These are phyloP conservation scores for Gambusia holbrooki DNA, from an alignment of 2,113 vertebrate genomes.

Conservation along the genomic window DNA sequence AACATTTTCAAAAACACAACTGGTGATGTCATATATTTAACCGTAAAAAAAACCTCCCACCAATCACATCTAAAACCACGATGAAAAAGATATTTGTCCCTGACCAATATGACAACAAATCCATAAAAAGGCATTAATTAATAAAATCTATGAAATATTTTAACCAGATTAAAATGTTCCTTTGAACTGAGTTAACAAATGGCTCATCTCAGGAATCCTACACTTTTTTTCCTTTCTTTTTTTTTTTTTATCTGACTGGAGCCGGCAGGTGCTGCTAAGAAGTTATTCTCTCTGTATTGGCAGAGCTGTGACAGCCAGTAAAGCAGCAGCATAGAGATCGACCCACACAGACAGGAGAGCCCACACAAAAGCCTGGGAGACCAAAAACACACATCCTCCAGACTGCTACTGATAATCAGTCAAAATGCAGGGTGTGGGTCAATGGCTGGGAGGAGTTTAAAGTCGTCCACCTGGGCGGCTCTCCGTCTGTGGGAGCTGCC, in stretches of 20 bases:
- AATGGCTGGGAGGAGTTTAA: slow-evolving; percentile 55
- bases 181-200: neutral
- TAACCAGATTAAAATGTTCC: neutral
- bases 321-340: slow-evolving; percentile 55
- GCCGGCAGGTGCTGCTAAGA: neutral
- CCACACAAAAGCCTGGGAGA: slow-evolving; percentile 61
- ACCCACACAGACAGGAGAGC: slow-evolving; percentile 36
- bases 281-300: slow-evolving; percentile 48
- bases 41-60: too few relatives aligned
- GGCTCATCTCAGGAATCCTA: neutral
- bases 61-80: too few relatives aligned
- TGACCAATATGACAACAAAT: neutral
- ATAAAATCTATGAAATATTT: neutral
- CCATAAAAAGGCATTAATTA: neutral
- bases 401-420: slow-evolving; percentile 60
- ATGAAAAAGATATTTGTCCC: neutral
- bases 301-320: slow-evolving; percentile 72
- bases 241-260: neutral
- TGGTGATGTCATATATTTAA: too few relatives aligned
- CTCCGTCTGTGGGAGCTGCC: slow-evolving; percentile 28
- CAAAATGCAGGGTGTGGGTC: slow-evolving; percentile 55
- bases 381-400: slow-evolving; percentile 40
- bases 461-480: slow-evolving; percentile 48
- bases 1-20: too few relatives aligned
- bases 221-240: neutral